Conservation (phyloP, 1,140 invertebrate species). For the Aphelinus certus region DNA sequence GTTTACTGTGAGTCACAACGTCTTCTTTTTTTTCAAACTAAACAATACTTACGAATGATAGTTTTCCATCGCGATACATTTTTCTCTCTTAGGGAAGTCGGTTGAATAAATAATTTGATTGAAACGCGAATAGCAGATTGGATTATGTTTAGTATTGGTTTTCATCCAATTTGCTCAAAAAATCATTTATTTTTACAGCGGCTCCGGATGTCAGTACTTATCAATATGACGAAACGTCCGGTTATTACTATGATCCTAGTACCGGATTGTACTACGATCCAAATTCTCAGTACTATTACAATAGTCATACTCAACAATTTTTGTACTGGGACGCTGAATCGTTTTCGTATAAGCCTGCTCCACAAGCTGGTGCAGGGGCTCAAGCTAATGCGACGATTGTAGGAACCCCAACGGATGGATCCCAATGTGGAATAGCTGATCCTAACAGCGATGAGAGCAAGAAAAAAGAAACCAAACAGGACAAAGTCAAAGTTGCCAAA, state of each 20-base stretch:
- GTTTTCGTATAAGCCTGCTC: conserved; percentile 81
- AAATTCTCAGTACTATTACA: conserved; percentile 93
- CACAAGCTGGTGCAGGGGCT: not conserved
- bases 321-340: conserved; percentile 93
- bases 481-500: conserved; percentile 96
- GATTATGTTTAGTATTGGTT: conserved; percentile 1
- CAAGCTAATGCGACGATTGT: not conserved
- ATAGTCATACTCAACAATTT: conserved; percentile 89
- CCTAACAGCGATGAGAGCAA: conserved; percentile 62
- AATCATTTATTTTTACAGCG: conserved; percentile 61
- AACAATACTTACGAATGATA: not conserved
- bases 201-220: conserved; percentile 91
- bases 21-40: not conserved
- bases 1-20: conserved; percentile 69
- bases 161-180: conserved; percentile 23
- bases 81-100: not conserved
- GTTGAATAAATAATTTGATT: not conserved
- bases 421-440: not conserved
- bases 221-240: conserved; percentile 93
- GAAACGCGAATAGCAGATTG: not conserved
- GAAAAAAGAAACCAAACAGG: conserved; percentile 75
- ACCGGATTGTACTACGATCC: conserved; percentile 97
- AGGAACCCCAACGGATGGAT: not conserved
- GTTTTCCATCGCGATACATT: too few species aligned
- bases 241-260: conserved; percentile 94